A percentile compares a stretch with the other conserved stretches of the same genome.
Evolutionary conservation across 2,888 invertebrate species (phyloP).

Genomic region (Eupelmus urozonus): DNA sequence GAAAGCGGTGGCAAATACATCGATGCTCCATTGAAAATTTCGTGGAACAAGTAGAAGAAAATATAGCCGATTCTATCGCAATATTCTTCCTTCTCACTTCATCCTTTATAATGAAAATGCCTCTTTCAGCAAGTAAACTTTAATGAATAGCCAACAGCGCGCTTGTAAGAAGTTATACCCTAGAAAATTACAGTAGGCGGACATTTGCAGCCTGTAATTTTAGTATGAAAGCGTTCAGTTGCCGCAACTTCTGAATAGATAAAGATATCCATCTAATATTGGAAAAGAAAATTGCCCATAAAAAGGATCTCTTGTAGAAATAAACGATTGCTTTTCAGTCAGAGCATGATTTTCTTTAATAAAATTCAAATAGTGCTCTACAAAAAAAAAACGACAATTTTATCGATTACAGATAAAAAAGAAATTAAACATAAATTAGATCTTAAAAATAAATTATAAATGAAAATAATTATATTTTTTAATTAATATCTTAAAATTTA

Average conservation of each 20-base stretch:
- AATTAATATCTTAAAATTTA: too few relatives aligned
- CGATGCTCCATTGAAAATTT: conserved; percentile 28
- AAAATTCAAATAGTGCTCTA: neutral
- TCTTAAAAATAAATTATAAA: too few relatives aligned
- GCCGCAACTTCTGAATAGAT: too few relatives aligned
- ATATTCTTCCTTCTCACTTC: neutral
- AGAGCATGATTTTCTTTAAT: neutral
- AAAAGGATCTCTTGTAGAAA: neutral
- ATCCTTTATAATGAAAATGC: conserved; percentile 26
- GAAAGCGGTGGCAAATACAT: neutral
- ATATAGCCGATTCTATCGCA: conserved; percentile 13
- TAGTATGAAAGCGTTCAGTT: too few relatives aligned
- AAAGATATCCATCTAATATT: too few relatives aligned
- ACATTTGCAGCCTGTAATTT: conserved; percentile 36
- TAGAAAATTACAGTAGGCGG: conserved; percentile 32
- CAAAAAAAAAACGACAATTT: too few relatives aligned
- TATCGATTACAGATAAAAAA: too few relatives aligned
- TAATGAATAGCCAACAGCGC: conserved; percentile 26
- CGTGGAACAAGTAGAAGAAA: neutral
- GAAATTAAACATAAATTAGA: too few relatives aligned
- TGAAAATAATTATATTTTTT: too few relatives aligned
- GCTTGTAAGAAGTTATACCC: conserved; percentile 8
- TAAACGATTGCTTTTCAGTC: neutral
- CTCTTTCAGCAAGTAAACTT: conserved; percentile 26
- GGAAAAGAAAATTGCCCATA: too few relatives aligned